A percentile compares a stretch with the other conserved stretches of the same genome.
Conservation (phyloP, 2,113 vertebrate species). For the Upupa epops region DNA sequence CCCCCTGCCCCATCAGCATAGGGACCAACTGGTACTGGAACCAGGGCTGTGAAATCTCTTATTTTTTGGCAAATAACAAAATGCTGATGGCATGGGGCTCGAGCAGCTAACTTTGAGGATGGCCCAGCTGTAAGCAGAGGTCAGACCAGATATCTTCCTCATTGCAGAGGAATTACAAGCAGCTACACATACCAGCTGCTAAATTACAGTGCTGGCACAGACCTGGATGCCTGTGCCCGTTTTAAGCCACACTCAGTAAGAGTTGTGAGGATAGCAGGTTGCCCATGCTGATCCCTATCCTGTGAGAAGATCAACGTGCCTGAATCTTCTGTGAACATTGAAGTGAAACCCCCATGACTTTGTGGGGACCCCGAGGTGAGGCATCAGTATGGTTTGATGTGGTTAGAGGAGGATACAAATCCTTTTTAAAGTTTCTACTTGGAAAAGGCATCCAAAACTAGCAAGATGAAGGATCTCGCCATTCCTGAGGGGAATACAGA, state of each 20-base stretch:
- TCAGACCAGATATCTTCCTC: not conserved
- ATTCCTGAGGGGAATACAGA: not conserved
- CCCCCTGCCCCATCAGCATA: too few relatives aligned
- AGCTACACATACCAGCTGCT: constrained; percentile 25
- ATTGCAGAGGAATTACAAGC: not conserved
- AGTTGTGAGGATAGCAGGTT: not conserved
- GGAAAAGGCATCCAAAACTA: not conserved
- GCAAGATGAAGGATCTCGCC: not conserved
- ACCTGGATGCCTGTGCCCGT: not conserved
- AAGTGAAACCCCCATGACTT: not conserved
- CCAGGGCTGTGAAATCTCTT: not conserved
- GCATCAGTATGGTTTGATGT: not conserved
- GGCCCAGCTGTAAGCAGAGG: not conserved
- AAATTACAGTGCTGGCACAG: not conserved
- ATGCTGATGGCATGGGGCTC: not conserved
- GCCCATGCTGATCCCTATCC: not conserved
- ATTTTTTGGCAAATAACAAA: not conserved
- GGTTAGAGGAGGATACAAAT: not conserved
- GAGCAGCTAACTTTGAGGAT: not conserved
- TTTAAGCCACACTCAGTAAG: not conserved
- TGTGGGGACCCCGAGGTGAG: fast-evolving
- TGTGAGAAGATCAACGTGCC: not conserved
- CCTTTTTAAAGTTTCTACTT: not conserved
- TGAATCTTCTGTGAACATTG: not conserved
- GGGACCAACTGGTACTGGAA: not conserved